Evolutionary conservation across 2,888 invertebrate genomes (phyloP), one percentile per base, ranked within the genome.

Genomic region (Aphidius colemani): DNA sequence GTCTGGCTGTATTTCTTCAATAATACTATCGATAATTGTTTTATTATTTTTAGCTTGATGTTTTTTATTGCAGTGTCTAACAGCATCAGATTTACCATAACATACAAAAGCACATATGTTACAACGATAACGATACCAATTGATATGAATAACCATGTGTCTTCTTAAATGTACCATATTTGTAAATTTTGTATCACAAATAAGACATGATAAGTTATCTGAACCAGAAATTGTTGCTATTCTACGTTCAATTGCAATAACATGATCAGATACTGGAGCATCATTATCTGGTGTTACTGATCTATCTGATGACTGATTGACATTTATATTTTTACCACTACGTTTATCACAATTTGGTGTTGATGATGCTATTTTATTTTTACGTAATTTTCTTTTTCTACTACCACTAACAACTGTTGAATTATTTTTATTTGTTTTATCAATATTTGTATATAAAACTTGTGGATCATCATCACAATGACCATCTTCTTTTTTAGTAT

Each of bases 111-210:
- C 86, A 79, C 94, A 94, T 13, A 89, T 80, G 73, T 88, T 89
- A 76, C 94, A 94, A 63, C 90, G 89, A 76, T 89, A 94, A 41
- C 91, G 86, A 73, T 88, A 86, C 88, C 90, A 90, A 66, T 88
- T 88, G 65, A 89, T 86, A 76, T 92, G 91, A 5, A 82, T 77
- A 0, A 90, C 88, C 82, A 89, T 87, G 72, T 91, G 91, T 58
- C 84, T 81, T 39, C 87, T 83, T 7, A 90, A 76, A 69, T 87
- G 85, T 58, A 84, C 82, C 11, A 85, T 75, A 41, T 85, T 84
- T 1, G 81, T 75, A 72, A 85, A 87, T 69, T 81, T 84, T 10
- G 74, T 75, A 49, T 85, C 83, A 73, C 89, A 89, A 59, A 84
- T 83, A 69, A 85, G 83, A 74, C 89, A 89, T 7, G 79, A 74